Percentiles rank a stretch among this genome's conserved stretches.
These are phyloP conservation scores for Meliscaeva auricollis DNA, from an alignment of 2,888 invertebrate genomes.

Conservation along the genomic window DNA sequence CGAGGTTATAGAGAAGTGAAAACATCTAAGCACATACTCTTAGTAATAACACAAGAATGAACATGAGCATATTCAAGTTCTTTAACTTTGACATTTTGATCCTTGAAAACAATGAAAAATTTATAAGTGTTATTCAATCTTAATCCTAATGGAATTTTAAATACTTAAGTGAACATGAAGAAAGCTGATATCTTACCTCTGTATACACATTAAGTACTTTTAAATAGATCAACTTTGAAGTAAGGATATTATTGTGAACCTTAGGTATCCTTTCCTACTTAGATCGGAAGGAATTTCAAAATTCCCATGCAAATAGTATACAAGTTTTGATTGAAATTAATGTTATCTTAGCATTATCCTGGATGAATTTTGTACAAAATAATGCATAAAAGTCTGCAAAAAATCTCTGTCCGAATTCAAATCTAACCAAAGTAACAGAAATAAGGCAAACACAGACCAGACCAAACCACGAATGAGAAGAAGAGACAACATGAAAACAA, in stretches of 20 bases:
- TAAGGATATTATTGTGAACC: neutral
- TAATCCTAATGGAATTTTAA: slow-evolving; percentile 29
- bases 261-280: neutral
- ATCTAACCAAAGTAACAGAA: too few relatives aligned
- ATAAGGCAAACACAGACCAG: too few relatives aligned
- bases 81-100: slow-evolving; percentile 31
- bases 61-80: neutral
- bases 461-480: too few relatives aligned
- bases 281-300: neutral
- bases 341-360: too few relatives aligned
- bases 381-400: too few relatives aligned
- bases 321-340: slow-evolving; percentile 69
- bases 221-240: too few relatives aligned
- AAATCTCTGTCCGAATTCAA: too few relatives aligned
- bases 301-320: slow-evolving; percentile 32
- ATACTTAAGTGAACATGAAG: neutral
- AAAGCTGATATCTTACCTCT: neutral
- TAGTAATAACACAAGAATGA: neutral
- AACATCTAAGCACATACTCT: slow-evolving; percentile 11
- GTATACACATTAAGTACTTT: too few relatives aligned
- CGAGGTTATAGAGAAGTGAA: neutral
- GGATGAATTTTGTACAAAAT: slow-evolving; percentile 25
- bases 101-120: slow-evolving; percentile 30
- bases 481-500: too few relatives aligned
- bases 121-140: slow-evolving; percentile 29